phyloP scores from a whole-genome alignment of 2,113 vertebrate genomes.

The Marmota flaviventris region DNA sequence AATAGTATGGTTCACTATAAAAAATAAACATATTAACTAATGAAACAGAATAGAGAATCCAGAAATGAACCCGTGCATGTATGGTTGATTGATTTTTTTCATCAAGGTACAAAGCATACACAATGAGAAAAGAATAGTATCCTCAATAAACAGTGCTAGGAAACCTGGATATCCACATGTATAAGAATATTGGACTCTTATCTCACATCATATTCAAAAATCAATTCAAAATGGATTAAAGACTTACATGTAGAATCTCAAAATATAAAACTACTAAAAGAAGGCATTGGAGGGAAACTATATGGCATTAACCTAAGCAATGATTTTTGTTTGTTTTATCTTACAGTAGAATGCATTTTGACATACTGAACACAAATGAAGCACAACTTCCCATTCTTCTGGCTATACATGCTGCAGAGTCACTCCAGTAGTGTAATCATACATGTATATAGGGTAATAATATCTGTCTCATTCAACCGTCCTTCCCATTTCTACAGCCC shows the following conservation, averaged over 20 bases:
- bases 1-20: not conserved
- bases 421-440: too few species aligned
- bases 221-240: not conserved
- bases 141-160: not conserved
- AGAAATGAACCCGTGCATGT: not conserved
- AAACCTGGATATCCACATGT: not conserved
- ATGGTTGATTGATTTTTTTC: not conserved
- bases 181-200: not conserved
- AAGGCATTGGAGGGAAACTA: not conserved
- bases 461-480: too few species aligned
- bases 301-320: not conserved
- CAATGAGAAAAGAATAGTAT: not conserved
- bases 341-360: too few species aligned
- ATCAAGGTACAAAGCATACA: not conserved
- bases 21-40: not conserved
- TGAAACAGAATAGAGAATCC: not conserved
- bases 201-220: not conserved
- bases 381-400: too few species aligned
- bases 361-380: too few species aligned
- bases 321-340: not conserved
- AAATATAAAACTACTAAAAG: not conserved
- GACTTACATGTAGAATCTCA: not conserved
- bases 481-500: too few species aligned
- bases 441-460: too few species aligned
- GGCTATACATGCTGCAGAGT: too few species aligned